Base-by-base conservation (phyloP, 2,113 vertebrate genomes). In the Gallinago jamesoni region DNA sequence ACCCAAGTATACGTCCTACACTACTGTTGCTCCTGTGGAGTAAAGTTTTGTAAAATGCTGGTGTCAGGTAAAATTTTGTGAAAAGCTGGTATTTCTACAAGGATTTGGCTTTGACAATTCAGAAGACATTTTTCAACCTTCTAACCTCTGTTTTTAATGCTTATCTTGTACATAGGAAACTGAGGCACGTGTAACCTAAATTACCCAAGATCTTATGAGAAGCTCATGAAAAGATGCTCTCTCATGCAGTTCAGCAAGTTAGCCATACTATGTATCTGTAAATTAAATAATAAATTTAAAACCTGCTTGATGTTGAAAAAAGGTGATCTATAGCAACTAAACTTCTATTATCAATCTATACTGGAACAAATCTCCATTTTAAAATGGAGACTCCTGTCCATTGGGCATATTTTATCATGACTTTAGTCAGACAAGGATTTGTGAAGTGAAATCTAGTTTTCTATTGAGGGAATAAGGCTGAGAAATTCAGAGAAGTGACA, bases 1-100 rank as follows among this genome's bases (percentile, higher is more conserved):
- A 28, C 21, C 7, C 1, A 2, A 64, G 7, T 5, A 4, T 1
- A 0, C 2, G 3, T 37, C 47, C 39, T 63, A 14, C 3, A 31
- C 37, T 14, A 28, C 15, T 8, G 20, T 2, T 30, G 17, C 14
- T 68, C n/a, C 50, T 59, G 14, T 31, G 37, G 20, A 6, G 12
- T 47, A 57, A 63, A 80, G 45, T 10, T 52, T 12, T 41, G 41
- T 20, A 27, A 91, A 57, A 77, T 20, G 13, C 5, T 28, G 7
- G 2, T 55, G 14, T 31, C 41, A 22, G 7, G 10, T 47, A 57
- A 63, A 80, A 50, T 10, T 52, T 12, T 41, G 41, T 20, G 23
- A 91, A 57, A 77, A 18, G 13, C 5, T 28, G 7, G 2, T n/a
- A 63, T 45, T 91, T 80, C 39, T 80, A 45, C 7, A 41, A 25